Base-by-base conservation (phyloP, 2,113 vertebrate species). In the Prionailurus bengalensis region DNA sequence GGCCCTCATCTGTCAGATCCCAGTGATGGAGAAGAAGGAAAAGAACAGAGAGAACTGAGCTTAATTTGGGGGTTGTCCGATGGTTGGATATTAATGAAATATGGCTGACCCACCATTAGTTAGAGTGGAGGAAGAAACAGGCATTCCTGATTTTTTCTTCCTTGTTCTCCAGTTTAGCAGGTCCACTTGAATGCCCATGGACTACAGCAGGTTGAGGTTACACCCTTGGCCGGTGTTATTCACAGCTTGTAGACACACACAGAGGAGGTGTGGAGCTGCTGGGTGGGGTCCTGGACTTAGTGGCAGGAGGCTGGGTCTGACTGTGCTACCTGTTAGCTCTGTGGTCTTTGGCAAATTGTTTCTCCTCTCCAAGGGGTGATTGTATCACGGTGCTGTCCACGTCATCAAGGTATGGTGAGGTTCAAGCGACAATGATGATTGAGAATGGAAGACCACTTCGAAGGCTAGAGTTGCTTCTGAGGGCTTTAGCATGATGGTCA, bases 201-300 rank as follows among this genome's bases (percentile, higher is more conserved):
- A 42, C 6, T 36, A 25, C 17, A 19, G 51, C 13, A 17, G 31
- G 45, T 23, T 10, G 81, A 65, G 33, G 53, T 4, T 33, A 31
- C 3, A 1, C 48, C 25, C 6, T 17, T 5, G 36, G 58, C 27
- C 0, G 0, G 42, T 39, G 7, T 8, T 79, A 31, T 27, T 27
- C 9, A 5, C 11, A 7, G 55, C 27, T 0, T 6, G 55, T 31
- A 84, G n/a, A 66, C 1, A 0, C n/a, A 42, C 4, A 1, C 0
- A 0, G 27, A 11, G 13, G 39, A 79, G 55, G 11, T 4, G 12
- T 21, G 31, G 63, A 16, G n/a, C 61, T 68, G 29, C 65, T 3
- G 21, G 85, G 13, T 1, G 29, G 29, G 21, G 4, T 5, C 2
- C 42, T 3, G 21, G 23, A 27, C 51, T 93, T 16, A 0, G 45